Base-by-base conservation (phyloP, 2,888 invertebrate genomes). In the Acronicta alni region DNA sequence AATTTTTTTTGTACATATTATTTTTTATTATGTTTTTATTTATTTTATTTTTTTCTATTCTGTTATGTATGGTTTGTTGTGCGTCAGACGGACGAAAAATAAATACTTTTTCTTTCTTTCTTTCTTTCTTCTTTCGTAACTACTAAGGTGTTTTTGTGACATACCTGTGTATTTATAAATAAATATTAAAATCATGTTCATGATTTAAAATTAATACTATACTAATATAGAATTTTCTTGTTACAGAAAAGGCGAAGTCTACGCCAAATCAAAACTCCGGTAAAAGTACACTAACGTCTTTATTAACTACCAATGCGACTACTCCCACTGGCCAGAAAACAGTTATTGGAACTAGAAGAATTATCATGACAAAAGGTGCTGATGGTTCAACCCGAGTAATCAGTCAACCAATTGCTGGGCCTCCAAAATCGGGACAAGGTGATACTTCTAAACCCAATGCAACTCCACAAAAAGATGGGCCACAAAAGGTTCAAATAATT, bases 401-500 rank as follows among this genome's bases (percentile, higher is more conserved):
- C 63, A 92, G 96, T 91, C 96, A 82, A 92, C 96, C 77, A 85
- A 84, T 96, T 43, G 94, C 94, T 0, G 81, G 89, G 2, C 82
- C 86, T 8, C 78, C 89, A 10, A 91, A 93, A 69, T 65, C 86
- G 2, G 67, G 75, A 30, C 82, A 84, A 42, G 93, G 94, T 1
- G 82, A 95, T 43, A 52, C 88, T 45, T 67, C 88, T 8, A 91
- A 90, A 64, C 14, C 83, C 0, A 77, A 79, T 15, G 48, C 75
- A 2, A 76, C 83, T 8, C 89, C 93, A 47, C 90, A 88, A 39
- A 95, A 95, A 67, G 95, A 94, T 1, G 91, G 90, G 7, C 94
- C 93, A 7, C 98, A 98, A 85, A 97, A 97, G 84, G 97, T 99
- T 14, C 98, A 99, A 94, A 98, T 99, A 72, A 96, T 98, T 80